Evolutionary conservation across 2,113 vertebrate genomes (phyloP).

Genomic region (Dolichallabes microphthalmus): DNA sequence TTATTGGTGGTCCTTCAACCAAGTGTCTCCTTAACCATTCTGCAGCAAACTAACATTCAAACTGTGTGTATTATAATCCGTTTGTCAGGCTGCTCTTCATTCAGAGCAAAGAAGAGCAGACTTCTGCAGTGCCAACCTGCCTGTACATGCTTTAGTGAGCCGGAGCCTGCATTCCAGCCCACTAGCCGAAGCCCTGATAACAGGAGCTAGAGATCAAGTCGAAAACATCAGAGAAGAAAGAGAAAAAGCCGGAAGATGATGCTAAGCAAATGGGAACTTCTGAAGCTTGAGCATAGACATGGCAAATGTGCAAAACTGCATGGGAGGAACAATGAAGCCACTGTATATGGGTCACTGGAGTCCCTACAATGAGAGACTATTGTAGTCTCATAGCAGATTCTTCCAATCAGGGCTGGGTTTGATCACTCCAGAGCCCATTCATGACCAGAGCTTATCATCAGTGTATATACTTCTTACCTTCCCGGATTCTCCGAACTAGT

Average conservation of each 20-base stretch:
- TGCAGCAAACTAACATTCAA: constrained; percentile 20
- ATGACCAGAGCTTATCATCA: constrained; percentile 12
- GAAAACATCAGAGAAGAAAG: constrained; percentile 29
- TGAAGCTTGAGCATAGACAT: constrained; percentile 9
- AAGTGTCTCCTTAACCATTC: not conserved
- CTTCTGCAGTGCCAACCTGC: constrained; percentile 63
- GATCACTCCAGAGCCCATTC: constrained; percentile 33
- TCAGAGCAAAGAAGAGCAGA: constrained; percentile 39
- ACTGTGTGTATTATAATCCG: constrained; percentile 14
- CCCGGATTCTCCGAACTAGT: not conserved
- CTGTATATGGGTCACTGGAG: constrained; percentile 26
- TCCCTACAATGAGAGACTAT: constrained; percentile 1
- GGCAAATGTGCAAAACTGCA: not conserved
- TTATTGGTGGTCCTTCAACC: not conserved
- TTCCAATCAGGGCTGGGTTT: constrained; percentile 17
- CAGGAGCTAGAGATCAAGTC: constrained; percentile 46
- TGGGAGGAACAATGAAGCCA: constrained; percentile 24
- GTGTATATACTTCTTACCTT: not conserved
- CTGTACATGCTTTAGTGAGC: constrained; percentile 67
- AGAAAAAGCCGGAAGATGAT: constrained; percentile 1
- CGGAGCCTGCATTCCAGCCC: constrained; percentile 69
- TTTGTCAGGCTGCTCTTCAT: constrained; percentile 38
- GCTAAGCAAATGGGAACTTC: constrained; percentile 13
- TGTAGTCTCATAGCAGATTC: constrained; percentile 34
- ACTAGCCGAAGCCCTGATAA: constrained; percentile 59